phyloP scores from a whole-genome alignment of 2,113 vertebrate species.

The Scophthalmus maximus region DNA sequence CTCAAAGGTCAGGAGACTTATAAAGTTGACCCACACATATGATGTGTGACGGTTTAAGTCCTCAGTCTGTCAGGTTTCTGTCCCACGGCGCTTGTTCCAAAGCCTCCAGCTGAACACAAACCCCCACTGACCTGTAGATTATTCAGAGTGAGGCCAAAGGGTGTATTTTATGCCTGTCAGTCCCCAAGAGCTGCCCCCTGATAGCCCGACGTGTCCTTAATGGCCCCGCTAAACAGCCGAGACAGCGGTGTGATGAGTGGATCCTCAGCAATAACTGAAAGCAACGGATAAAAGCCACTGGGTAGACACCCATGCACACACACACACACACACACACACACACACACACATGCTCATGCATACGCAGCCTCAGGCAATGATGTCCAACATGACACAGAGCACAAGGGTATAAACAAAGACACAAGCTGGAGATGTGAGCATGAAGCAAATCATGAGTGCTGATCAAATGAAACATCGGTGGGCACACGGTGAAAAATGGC shows the following conservation, averaged over 20 bases:
- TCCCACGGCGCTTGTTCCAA: conserved; percentile 47
- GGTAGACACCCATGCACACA: conserved; percentile 29
- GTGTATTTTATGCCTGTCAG: conserved; percentile 68
- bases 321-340: not conserved
- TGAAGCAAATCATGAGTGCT: conserved; percentile 56
- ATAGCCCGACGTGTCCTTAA: conserved; percentile 75
- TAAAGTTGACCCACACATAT: conserved; percentile 40
- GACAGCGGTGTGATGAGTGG: conserved; percentile 75
- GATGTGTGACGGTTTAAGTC: conserved; percentile 39
- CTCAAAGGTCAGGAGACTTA: not conserved
- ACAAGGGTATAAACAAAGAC: conserved; percentile 76
- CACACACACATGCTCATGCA: conserved; percentile 20
- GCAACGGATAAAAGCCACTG: conserved; percentile 65
- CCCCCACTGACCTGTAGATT: conserved; percentile 66
- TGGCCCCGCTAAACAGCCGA: conserved; percentile 61
- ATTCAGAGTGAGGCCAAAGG: conserved; percentile 71
- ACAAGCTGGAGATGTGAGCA: conserved; percentile 50
- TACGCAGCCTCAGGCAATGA: conserved; percentile 42
- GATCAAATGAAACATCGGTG: conserved; percentile 75
- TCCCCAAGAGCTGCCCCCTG: conserved; percentile 54
- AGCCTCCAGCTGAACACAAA: conserved; percentile 31
- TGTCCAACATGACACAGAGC: conserved; percentile 71
- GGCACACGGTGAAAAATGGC: conserved; percentile 79
- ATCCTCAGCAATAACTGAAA: conserved; percentile 66
- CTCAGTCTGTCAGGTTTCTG: conserved; percentile 49